Base-by-base conservation (phyloP, 2,113 vertebrate species). In the Platysternon megacephalum region DNA sequence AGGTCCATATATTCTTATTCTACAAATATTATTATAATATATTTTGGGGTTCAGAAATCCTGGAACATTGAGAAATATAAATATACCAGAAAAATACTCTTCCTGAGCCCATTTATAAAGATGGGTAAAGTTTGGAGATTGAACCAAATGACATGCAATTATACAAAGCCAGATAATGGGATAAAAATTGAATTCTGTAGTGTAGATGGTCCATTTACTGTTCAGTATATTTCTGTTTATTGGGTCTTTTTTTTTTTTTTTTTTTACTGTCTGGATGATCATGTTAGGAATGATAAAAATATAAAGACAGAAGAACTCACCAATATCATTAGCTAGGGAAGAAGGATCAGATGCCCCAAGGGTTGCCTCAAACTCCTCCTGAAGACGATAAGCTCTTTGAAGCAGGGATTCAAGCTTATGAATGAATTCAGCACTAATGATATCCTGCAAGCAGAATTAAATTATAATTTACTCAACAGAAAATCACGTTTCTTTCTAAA, bases 351-450 rank as follows among this genome's bases (percentile, higher is more conserved):
- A 98, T 91, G 97, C 92, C 9, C 99, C 99, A 83, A 99, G 92
- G 7, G 99, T 98, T n/a, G 98, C 99, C 96, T 99, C 99, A 91
- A 99, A 99, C 94, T 99, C 99, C 92, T 99, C 99, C 95, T 99
- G 99, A 39, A 99, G 99, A 89, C 98, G 98, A 95, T 99, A 99
- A 1, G 99, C 99, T 94, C 99, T 98, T 95, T 99, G 99, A 95
- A 99, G 98, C 96, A 99, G 98, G 24, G 98, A 98, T 97, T 99
- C 99, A 88, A 99, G 98, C 95, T 99, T 99, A 97, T 99, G 99
- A 97, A 99, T 98, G 97, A 99, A 99, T 94, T 99, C 99, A 28
- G 98, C 97, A 85, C 99, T 99, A 94, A 99, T 99, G 79, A 99
- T 99, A 85, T 99, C 99, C 99, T 99, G 96, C 4, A 87, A 84